These are phyloP conservation scores for Eupithecia pulchellata DNA, from an alignment of 2,888 invertebrate genomes.

Conservation along the genomic window DNA sequence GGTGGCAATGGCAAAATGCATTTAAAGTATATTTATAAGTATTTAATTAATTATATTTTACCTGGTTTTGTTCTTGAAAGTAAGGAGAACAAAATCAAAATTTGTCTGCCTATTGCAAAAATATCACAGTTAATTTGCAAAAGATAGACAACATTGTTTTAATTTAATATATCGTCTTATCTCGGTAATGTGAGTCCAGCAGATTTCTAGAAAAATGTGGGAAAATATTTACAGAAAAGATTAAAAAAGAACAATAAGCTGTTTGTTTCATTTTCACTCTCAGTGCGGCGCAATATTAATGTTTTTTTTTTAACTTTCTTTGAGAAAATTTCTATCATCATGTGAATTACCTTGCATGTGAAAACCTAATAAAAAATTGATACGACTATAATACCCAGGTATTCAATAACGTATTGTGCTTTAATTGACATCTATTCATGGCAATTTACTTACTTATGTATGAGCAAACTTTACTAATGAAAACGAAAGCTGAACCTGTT, in stretches of 20 bases:
- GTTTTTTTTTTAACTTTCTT: constrained; percentile 22
- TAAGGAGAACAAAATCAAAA: constrained; percentile 29
- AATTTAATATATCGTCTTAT: not conserved
- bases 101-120: constrained; percentile 31
- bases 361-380: constrained; percentile 4
- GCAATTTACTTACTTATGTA: constrained; percentile 32
- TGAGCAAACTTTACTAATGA: constrained; percentile 28
- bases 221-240: not conserved
- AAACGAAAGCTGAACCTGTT: constrained; percentile 44
- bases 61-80: constrained; percentile 31
- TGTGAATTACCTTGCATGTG: constrained; percentile 22
- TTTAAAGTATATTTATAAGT: constrained; percentile 6
- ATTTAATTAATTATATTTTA: constrained; percentile 14
- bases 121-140: constrained; percentile 13
- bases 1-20: constrained; percentile 14
- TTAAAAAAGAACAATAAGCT: not conserved
- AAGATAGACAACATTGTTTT: constrained; percentile 26
- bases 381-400: constrained; percentile 6
- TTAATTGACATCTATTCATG: constrained; percentile 22
- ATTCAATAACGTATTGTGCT: constrained; percentile 19
- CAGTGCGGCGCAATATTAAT: not conserved
- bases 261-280: constrained; percentile 1
- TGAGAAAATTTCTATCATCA: constrained; percentile 23
- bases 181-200: not conserved
- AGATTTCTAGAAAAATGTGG: not conserved